Evolutionary conservation across 1,140 invertebrate species (phyloP).

Genomic region (Drosophila ambigua): DNA sequence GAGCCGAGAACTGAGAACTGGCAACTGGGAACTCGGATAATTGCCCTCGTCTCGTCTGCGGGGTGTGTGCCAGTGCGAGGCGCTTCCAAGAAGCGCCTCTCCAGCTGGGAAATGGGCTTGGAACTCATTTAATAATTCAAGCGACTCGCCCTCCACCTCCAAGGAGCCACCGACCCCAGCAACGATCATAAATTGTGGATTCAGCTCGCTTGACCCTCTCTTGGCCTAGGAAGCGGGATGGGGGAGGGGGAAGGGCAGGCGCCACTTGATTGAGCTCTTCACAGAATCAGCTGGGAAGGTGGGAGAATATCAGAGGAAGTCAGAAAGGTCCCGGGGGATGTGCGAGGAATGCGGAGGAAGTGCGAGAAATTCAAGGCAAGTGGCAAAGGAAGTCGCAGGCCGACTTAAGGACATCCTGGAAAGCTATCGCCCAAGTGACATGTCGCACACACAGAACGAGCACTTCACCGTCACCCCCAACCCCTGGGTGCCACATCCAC

Average conservation of each 20-base stretch:
- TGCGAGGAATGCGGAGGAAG: background rate
- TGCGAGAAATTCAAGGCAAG: no score
- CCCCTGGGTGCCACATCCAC: no score
- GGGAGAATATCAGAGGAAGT: no score
- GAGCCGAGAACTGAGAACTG: background rate
- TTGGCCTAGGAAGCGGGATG: no score
- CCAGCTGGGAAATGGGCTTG: slow-evolving; percentile 21
- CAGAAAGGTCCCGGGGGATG: no score
- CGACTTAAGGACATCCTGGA: slow-evolving; percentile 36
- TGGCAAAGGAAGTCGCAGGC: slow-evolving; percentile 1
- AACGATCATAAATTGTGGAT: no score
- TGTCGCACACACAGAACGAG: slow-evolving; percentile 2
- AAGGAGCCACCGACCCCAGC: no score
- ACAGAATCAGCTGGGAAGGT: no score
- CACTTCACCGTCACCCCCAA: slow-evolving; percentile 16
- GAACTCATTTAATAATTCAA: slow-evolving; percentile 13
- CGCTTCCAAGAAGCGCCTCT: slow-evolving; percentile 18
- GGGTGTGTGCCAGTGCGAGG: no score
- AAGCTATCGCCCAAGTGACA: slow-evolving; percentile 4
- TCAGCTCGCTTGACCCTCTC: no score
- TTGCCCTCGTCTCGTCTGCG: no score
- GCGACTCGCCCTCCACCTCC: background rate
- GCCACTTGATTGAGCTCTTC: slow-evolving; percentile 20
- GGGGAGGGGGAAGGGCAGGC: background rate
- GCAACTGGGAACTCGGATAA: no score